These are phyloP conservation scores for Odontamblyopus lacepedii DNA, from an alignment of 2,797 vertebrate genomes.

Conservation along the genomic window DNA sequence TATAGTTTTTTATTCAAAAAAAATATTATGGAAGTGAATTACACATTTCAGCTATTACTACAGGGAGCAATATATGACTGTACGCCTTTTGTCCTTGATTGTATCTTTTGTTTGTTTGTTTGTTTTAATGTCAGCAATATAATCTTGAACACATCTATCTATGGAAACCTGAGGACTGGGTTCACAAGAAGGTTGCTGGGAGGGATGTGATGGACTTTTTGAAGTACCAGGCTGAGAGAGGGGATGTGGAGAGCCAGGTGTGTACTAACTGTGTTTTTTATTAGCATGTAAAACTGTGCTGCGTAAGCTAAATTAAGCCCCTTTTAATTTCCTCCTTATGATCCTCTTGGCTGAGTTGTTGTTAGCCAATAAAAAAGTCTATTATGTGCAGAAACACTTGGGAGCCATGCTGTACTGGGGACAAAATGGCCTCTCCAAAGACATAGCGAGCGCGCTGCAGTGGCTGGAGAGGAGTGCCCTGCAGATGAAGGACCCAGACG, in stretches of 20 bases:
- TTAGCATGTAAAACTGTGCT: slow-evolving; percentile 5
- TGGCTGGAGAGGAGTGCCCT: slow-evolving; percentile 87
- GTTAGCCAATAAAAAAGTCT: slow-evolving; percentile 28
- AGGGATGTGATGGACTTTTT: slow-evolving; percentile 85
- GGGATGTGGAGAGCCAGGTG: slow-evolving; percentile 87
- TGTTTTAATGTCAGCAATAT: slow-evolving; percentile 71
- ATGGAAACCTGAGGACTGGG: slow-evolving; percentile 78
- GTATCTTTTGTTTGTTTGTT: neutral
- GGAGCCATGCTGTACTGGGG: slow-evolving; percentile 90
- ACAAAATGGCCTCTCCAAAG: slow-evolving; percentile 86
- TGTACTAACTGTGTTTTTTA: slow-evolving; percentile 2
- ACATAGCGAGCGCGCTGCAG: slow-evolving; percentile 78
- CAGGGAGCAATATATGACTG: neutral
- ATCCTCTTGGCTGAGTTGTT: slow-evolving; percentile 2
- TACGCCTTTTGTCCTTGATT: neutral
- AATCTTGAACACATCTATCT: slow-evolving; percentile 84
- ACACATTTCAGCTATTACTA: neutral
- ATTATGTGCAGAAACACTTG: slow-evolving; percentile 80
- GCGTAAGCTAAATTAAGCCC: neutral
- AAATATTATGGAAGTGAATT: too few species aligned
- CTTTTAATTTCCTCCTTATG: slow-evolving; percentile 13
- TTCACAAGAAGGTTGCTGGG: slow-evolving; percentile 76
- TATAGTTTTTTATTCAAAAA: too few species aligned
- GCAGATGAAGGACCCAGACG: slow-evolving; percentile 83
- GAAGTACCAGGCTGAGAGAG: slow-evolving; percentile 85